Evolutionary conservation across 2,888 invertebrate species (phyloP).

Genomic region (Chorisops tibialis): DNA sequence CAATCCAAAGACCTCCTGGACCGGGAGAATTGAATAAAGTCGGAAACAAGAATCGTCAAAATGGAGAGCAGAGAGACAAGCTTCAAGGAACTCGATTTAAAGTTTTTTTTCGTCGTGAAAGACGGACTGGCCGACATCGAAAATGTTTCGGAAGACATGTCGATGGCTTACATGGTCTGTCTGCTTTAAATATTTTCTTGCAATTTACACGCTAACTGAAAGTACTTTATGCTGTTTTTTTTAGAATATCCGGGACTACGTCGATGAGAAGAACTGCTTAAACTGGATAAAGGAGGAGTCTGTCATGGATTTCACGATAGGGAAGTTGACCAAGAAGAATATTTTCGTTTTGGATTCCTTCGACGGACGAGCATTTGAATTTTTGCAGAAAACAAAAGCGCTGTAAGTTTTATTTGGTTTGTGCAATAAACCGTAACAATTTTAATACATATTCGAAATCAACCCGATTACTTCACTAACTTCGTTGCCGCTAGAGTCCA

Average conservation of each 20-base stretch:
- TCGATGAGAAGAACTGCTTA: conserved; percentile 43
- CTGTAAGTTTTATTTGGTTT: conserved; percentile 57
- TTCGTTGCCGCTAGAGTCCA: too few relatives aligned
- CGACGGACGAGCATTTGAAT: conserved; percentile 67
- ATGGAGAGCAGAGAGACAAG: conserved; percentile 20
- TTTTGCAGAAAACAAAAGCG: conserved; percentile 62
- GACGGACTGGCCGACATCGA: conserved; percentile 17
- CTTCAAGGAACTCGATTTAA: conserved; percentile 25
- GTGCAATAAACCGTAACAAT: too few relatives aligned
- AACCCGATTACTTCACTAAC: too few relatives aligned
- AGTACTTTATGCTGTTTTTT: too few relatives aligned
- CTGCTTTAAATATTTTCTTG: background rate
- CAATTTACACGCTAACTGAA: background rate
- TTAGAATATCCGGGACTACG: conserved; percentile 40
- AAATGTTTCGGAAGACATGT: conserved; percentile 28
- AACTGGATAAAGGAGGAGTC: conserved; percentile 64
- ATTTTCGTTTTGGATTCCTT: conserved; percentile 78
- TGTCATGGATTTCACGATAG: conserved; percentile 55
- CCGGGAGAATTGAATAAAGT: too few relatives aligned
- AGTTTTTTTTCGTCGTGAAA: conserved; percentile 27
- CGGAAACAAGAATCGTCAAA: conserved; percentile 6
- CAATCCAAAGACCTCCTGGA: too few relatives aligned
- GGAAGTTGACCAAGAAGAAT: conserved; percentile 62
- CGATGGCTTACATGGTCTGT: conserved; percentile 18
- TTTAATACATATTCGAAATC: too few relatives aligned